Base-by-base conservation (phyloP, 2,797 vertebrate genomes). In the Pangasius mekongensis region DNA sequence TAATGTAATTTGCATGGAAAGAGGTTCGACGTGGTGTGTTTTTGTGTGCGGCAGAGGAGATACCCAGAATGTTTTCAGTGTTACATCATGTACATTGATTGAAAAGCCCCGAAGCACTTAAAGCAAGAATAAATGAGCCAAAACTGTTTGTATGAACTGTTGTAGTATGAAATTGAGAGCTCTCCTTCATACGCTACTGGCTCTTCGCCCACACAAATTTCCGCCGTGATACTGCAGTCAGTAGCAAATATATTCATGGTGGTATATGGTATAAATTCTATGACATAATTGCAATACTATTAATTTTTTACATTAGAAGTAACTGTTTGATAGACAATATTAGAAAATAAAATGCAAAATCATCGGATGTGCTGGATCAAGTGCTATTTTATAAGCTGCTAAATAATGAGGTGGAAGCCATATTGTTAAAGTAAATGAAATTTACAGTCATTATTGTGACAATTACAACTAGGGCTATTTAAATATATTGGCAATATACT, bases 111-210 rank as follows among this genome's bases (percentile, higher is more conserved):
- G n/a, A 36, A 66, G 43, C 60, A 11, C 39, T n/a, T n/a, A 18
- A 69, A 58, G 9, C 27, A n/a, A 69, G 20, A 71, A 56, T 49
- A 74, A 49, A 43, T 74, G 39, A 33, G 39, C 4, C 47, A 47
- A 76, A 88, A 64, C 27, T 84, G 52, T 67, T 81, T 81, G 64
- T 43, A 88, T 82, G 20, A 89, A 64, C 13, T 73, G n/a, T n/a
- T 82, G 56, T 27, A 71, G 39, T 30, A 85, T 58, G 36, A 47
- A 22, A 36, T 43, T 16, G 16, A 86, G 67, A 83, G 47, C 43
- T 66, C 33, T 81, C n/a, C 30, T 64, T 83, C 56, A 82, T 89
- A 52, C 18, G 16, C 60, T 49, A 30, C 27, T 43, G 77, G 30
- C 24, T 83, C 36, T 3, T 30, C 27, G 9, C 9, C 54, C 9